Conservation (phyloP, 2,113 vertebrate species). For the Megatriorchis doriae region DNA sequence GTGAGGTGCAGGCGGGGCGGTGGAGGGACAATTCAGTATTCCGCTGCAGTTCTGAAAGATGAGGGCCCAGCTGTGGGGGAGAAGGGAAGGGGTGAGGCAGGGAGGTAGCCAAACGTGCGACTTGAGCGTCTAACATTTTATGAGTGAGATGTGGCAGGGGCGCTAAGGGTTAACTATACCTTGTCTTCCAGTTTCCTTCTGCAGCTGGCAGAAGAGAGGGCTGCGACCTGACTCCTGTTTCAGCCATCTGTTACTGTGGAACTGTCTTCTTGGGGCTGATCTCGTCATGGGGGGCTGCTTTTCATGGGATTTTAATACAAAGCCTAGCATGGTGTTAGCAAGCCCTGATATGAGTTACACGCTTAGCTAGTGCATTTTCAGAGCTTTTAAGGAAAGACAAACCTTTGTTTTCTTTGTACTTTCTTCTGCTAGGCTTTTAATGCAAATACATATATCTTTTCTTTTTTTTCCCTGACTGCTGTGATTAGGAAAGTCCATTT, state of each 20-base stretch:
- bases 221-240: background rate
- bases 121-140: fast-evolving
- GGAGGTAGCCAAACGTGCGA: background rate
- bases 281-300: background rate
- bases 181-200: background rate
- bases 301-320: background rate
- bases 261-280: background rate
- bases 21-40: background rate
- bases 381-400: background rate
- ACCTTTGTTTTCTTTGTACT: background rate
- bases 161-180: background rate
- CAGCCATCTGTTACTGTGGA: background rate
- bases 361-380: background rate
- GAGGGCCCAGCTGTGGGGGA: background rate
- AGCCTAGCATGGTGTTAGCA: background rate
- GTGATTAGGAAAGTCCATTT: background rate
- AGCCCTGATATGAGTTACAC: background rate
- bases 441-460: background rate
- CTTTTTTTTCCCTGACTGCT: background rate
- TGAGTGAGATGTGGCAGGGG: background rate
- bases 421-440: background rate
- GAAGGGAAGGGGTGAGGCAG: background rate
- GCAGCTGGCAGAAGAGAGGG: background rate
- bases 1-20: background rate
- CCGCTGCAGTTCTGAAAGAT: background rate